phyloP scores from a whole-genome alignment of 2,888 invertebrate genomes.

The Ctenicera cuprea region DNA sequence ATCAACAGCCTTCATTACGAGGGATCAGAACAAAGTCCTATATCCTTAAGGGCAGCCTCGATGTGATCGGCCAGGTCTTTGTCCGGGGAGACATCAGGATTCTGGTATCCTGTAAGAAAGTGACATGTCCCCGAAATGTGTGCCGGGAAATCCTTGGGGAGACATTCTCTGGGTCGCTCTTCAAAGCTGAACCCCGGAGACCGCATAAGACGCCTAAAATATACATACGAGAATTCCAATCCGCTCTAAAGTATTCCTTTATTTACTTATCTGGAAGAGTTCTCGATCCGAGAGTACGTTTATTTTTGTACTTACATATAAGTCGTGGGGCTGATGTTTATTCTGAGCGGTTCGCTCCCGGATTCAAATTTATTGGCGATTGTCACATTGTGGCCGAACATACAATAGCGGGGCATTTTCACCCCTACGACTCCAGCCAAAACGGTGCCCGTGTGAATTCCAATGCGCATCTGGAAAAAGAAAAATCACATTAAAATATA shows the following conservation, averaged over 20 bases:
- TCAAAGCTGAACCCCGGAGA: constrained; percentile 87
- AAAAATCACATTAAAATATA: neutral
- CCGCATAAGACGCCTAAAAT: constrained; percentile 82
- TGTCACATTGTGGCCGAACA: constrained; percentile 96
- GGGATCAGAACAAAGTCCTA: constrained; percentile 73
- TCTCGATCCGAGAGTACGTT: constrained; percentile 26
- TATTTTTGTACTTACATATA: constrained; percentile 82
- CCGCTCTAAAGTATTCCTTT: constrained; percentile 27
- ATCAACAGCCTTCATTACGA: constrained; percentile 54
- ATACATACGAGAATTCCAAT: constrained; percentile 37
- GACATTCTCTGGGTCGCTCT: constrained; percentile 83
- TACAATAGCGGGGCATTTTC: constrained; percentile 94
- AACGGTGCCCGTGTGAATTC: constrained; percentile 94
- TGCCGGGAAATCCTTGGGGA: constrained; percentile 90
- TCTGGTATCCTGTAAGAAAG: constrained; percentile 87
- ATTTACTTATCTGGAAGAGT: constrained; percentile 34
- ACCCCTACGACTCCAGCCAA: constrained; percentile 96
- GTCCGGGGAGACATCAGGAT: constrained; percentile 79
- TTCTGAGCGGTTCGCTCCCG: constrained; percentile 90
- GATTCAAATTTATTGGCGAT: constrained; percentile 98
- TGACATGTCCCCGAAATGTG: constrained; percentile 88
- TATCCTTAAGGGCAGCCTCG: constrained; percentile 79
- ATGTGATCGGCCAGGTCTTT: constrained; percentile 81
- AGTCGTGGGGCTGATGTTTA: constrained; percentile 96
- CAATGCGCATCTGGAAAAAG: constrained; percentile 83